These are phyloP conservation scores for Lepidurus apus DNA, from an alignment of 1,140 invertebrate species.

Conservation along the genomic window DNA sequence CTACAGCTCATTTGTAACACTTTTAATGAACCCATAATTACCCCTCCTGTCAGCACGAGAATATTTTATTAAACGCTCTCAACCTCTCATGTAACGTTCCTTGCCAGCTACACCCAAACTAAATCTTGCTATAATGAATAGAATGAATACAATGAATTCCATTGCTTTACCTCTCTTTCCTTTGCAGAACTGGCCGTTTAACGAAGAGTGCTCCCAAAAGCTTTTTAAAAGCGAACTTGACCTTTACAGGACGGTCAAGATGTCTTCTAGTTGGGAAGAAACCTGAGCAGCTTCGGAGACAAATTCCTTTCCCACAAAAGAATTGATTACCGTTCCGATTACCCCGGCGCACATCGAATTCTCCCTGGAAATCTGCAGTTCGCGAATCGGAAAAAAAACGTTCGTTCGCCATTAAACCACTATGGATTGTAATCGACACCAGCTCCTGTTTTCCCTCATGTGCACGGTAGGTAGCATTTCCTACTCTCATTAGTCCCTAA, in stretches of 20 bases:
- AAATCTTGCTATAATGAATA: not conserved
- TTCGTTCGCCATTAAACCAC: too few species aligned
- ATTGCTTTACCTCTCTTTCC: too few species aligned
- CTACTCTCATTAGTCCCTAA: not conserved
- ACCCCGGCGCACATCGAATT: too few species aligned
- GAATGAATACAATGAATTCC: too few species aligned
- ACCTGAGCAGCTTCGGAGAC: not conserved
- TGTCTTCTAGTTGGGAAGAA: slow-evolving; percentile 13
- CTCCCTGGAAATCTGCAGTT: too few species aligned
- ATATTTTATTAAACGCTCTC: slow-evolving; percentile 9
- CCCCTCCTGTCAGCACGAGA: not conserved
- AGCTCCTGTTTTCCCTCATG: not conserved
- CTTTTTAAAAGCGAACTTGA: not conserved
- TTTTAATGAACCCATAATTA: slow-evolving; percentile 10
- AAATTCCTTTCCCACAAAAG: too few species aligned
- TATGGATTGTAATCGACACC: not conserved
- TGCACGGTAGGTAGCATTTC: not conserved
- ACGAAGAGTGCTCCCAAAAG: too few species aligned
- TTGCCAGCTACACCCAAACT: not conserved
- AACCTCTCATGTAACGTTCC: not conserved
- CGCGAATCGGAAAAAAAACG: too few species aligned
- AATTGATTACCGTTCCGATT: too few species aligned
- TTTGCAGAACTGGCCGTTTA: too few species aligned
- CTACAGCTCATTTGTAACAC: not conserved
- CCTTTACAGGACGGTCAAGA: not conserved